These are phyloP conservation scores for Acanthurus tractus DNA, from an alignment of 2,797 vertebrate genomes.

Conservation along the genomic window DNA sequence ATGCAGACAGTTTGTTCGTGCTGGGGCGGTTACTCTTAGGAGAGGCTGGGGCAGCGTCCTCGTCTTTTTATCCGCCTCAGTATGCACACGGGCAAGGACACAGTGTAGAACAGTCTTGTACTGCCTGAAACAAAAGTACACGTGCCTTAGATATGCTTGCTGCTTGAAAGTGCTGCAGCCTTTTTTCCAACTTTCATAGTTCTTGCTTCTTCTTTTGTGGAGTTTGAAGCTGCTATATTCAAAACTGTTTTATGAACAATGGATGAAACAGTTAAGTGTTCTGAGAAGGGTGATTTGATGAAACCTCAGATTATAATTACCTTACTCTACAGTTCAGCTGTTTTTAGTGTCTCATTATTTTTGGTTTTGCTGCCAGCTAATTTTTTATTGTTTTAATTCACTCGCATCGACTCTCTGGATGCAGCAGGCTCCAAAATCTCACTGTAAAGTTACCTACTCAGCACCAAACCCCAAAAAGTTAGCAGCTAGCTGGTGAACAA, in stretches of 20 bases:
- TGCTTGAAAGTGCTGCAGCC: background rate
- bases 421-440: background rate
- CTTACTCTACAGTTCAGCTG: background rate
- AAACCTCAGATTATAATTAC: background rate
- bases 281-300: background rate
- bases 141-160: background rate
- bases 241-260: background rate
- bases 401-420: background rate
- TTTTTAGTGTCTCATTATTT: background rate
- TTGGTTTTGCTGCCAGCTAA: background rate
- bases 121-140: slow-evolving; percentile 17
- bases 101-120: slow-evolving; percentile 1
- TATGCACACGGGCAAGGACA: slow-evolving; percentile 38
- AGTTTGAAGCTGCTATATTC: slow-evolving; percentile 2
- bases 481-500: background rate
- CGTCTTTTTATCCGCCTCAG: slow-evolving; percentile 4
- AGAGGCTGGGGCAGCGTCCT: slow-evolving; percentile 32
- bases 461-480: background rate
- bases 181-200: background rate
- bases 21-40: slow-evolving; percentile 9
- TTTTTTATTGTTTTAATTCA: background rate
- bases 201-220: background rate
- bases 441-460: background rate
- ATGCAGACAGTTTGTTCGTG: slow-evolving; percentile 39
- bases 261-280: background rate